Conservation (phyloP, 2,797 vertebrate species). For the Argya squamiceps region DNA sequence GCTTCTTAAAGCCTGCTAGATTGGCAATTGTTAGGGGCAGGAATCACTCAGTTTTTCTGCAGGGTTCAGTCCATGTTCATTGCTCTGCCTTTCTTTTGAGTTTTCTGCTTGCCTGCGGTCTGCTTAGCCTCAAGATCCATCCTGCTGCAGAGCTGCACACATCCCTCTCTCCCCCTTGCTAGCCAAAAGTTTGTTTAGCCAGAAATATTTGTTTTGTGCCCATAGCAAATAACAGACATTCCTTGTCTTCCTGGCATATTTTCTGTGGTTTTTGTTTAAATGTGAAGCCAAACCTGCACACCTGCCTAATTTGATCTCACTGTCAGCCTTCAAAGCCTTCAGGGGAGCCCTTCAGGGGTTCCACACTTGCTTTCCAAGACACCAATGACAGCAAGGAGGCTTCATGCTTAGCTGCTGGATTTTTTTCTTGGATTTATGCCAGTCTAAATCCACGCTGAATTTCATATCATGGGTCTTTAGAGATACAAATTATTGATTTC, state of each 20-base stretch:
- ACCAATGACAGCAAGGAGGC: rapidly evolving
- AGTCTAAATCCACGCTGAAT: not conserved
- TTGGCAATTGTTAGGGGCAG: not conserved
- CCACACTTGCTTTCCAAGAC: not conserved
- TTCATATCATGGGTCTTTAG: not conserved
- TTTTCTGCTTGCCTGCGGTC: not conserved
- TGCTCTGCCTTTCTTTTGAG: not conserved
- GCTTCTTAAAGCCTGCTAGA: not conserved
- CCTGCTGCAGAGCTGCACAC: not conserved
- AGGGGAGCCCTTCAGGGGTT: not conserved
- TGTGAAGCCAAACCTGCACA: not conserved
- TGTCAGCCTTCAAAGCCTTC: not conserved
- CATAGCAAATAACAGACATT: not conserved
- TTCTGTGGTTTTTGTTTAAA: not conserved
- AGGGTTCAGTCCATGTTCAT: not conserved
- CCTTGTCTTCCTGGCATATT: not conserved
- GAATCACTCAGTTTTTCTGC: not conserved
- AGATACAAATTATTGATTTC: not conserved
- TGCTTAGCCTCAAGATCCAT: not conserved
- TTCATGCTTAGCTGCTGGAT: not conserved
- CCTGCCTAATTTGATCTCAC: not conserved
- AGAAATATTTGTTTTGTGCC: not conserved
- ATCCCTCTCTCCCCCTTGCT: not conserved
- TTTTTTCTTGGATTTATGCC: not conserved
- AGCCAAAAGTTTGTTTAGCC: not conserved